Evolutionary conservation across 2,888 invertebrate species (phyloP).

Genomic region (Belgica antarctica): DNA sequence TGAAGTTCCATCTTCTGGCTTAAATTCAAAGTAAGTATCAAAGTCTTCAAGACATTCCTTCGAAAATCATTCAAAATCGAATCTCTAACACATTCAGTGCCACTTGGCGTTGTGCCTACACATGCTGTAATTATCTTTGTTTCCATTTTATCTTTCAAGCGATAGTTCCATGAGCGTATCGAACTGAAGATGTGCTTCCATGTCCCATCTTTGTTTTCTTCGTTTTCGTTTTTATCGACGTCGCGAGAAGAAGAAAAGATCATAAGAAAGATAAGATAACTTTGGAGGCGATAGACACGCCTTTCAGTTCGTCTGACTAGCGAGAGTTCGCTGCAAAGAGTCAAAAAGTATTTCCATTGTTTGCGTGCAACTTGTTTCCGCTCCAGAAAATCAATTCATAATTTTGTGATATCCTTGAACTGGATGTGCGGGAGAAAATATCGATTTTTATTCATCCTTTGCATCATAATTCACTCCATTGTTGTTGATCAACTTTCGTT

Average conservation of each 20-base stretch:
- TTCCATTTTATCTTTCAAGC: slow-evolving; percentile 37
- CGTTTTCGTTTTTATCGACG: background rate
- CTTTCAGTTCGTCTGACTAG: background rate
- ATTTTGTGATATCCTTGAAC: slow-evolving; percentile 35
- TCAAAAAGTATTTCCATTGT: background rate
- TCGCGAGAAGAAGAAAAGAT: slow-evolving; percentile 11
- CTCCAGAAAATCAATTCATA: slow-evolving; percentile 37
- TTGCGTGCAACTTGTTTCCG: slow-evolving; percentile 22
- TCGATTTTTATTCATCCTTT: slow-evolving; percentile 4
- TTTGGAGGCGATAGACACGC: slow-evolving; percentile 36
- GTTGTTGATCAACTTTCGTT: slow-evolving; percentile 6
- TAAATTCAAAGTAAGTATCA: no score
- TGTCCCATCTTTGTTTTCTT: slow-evolving; percentile 22
- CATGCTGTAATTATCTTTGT: slow-evolving; percentile 16
- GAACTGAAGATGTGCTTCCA: slow-evolving; percentile 7
- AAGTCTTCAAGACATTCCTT: no score
- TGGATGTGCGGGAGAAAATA: background rate
- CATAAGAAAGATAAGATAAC: slow-evolving; percentile 38
- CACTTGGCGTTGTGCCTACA: background rate
- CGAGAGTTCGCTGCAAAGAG: background rate
- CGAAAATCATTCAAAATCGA: no score
- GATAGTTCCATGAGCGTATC: no score
- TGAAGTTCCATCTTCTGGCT: no score
- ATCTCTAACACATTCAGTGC: no score
- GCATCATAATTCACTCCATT: slow-evolving; percentile 5